phyloP scores from a whole-genome alignment of 1,140 invertebrate genomes.

The Trinorchestia longiramus region DNA sequence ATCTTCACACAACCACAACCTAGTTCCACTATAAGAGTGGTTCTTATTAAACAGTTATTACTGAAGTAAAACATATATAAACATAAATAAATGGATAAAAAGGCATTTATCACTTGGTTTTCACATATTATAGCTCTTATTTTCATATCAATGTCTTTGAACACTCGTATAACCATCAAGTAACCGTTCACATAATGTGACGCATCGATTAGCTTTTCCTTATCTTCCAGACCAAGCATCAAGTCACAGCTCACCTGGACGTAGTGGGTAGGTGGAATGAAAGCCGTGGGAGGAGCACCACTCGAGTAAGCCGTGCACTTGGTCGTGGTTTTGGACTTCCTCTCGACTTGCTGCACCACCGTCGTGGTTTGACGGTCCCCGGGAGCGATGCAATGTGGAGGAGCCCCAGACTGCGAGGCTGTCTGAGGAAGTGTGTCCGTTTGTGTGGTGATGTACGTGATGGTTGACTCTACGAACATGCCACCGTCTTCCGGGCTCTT shows the following conservation, averaged over 20 bases:
- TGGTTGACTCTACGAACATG: constrained; percentile 62
- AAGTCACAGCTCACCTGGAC: constrained; percentile 57
- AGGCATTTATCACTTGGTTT: too few species aligned
- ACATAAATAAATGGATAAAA: too few species aligned
- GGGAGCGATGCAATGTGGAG: constrained; percentile 62
- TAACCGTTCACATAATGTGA: too few species aligned
- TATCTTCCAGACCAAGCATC: too few species aligned
- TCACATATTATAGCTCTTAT: too few species aligned
- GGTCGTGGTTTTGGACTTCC: constrained; percentile 65
- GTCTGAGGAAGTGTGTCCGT: constrained; percentile 61
- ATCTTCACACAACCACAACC: too few species aligned
- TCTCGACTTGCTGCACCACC: constrained; percentile 62
- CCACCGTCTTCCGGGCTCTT: constrained; percentile 59
- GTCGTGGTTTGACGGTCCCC: constrained; percentile 65
- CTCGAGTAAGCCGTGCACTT: constrained; percentile 59
- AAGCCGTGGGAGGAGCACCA: constrained; percentile 62
- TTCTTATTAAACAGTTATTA: too few species aligned
- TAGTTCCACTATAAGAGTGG: too few species aligned
- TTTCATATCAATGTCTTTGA: too few species aligned
- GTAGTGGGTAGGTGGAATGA: constrained; percentile 64
- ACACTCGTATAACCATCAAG: too few species aligned
- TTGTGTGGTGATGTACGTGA: constrained; percentile 64
- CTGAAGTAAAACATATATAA: too few species aligned
- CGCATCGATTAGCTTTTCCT: too few species aligned
- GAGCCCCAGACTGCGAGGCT: constrained; percentile 63